Conservation (phyloP, 1,140 invertebrate genomes). For the Zophobas atratus region DNA sequence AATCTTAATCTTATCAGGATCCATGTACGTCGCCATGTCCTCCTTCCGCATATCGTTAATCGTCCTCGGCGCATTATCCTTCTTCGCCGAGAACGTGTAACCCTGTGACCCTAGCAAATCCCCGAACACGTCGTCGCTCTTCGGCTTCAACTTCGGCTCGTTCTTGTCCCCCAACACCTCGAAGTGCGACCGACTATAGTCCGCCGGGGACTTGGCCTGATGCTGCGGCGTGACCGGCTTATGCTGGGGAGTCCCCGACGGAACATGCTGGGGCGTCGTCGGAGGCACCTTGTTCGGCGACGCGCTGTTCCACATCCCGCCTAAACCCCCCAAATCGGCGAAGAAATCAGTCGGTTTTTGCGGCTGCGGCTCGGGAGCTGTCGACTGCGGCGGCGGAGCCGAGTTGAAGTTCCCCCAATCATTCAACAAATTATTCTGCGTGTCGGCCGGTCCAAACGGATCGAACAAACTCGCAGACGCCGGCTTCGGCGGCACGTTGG, state of each 20-base stretch:
- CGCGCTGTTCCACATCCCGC: constrained; percentile 39
- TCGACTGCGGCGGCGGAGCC: constrained; percentile 31
- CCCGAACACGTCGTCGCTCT: constrained; percentile 85
- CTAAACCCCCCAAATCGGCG: constrained; percentile 68
- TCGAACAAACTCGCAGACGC: constrained; percentile 64
- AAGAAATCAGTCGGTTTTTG: constrained; percentile 70
- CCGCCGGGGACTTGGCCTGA: constrained; percentile 65
- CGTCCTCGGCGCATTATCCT: constrained; percentile 85
- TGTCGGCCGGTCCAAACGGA: constrained; percentile 63
- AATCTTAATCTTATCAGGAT: constrained; percentile 92
- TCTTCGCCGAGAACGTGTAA: constrained; percentile 85
- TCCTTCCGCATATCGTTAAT: constrained; percentile 95
- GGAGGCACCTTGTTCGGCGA: constrained; percentile 62
- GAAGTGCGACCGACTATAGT: constrained; percentile 80
- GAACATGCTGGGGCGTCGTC: constrained; percentile 65
- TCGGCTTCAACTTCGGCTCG: constrained; percentile 68
- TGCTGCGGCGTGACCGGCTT: constrained; percentile 67
- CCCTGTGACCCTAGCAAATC: constrained; percentile 92
- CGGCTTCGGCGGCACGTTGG: constrained; percentile 20
- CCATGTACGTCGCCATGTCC: constrained; percentile 89
- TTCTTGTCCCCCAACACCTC: constrained; percentile 71
- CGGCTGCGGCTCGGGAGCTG: constrained; percentile 31
- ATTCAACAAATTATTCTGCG: constrained; percentile 56
- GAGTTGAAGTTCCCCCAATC: constrained; percentile 59
- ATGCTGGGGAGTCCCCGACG: constrained; percentile 66